These are phyloP conservation scores for Epinotia brunnichana DNA, from an alignment of 2,888 invertebrate genomes.

Conservation along the genomic window DNA sequence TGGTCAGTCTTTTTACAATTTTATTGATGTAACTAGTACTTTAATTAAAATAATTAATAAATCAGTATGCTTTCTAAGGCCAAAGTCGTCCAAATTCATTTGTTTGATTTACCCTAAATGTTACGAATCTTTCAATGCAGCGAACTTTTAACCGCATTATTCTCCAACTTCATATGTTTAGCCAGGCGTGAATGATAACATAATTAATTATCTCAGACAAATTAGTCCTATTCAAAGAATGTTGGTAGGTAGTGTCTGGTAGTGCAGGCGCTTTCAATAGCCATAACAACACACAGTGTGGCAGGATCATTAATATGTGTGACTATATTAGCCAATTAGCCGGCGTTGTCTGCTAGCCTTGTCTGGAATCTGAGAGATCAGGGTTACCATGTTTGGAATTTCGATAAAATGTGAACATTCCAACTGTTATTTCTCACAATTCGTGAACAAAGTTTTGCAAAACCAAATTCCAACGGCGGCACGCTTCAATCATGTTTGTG, in stretches of 20 bases:
- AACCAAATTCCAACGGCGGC: conserved; percentile 23
- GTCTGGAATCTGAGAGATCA: conserved; percentile 29
- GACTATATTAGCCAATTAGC: conserved; percentile 49
- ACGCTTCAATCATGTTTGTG: conserved; percentile 23
- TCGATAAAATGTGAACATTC: conserved; percentile 20
- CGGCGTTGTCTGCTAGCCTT: conserved; percentile 47
- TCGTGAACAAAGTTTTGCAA: conserved; percentile 22
- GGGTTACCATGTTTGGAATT: conserved; percentile 32
- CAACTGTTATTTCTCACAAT: conserved; percentile 8
- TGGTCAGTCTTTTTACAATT: neutral
- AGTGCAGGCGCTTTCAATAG: conserved; percentile 24
- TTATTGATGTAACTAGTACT: no score
- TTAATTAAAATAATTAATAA: no score
- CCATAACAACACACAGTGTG: neutral
- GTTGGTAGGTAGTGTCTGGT: conserved; percentile 25
- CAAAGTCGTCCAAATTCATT: neutral
- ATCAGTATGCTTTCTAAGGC: no score
- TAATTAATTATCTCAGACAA: conserved; percentile 34
- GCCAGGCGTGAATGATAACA: conserved; percentile 13
- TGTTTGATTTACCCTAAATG: neutral
- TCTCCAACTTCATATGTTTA: conserved; percentile 21
- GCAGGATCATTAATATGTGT: conserved; percentile 33
- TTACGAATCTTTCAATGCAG: neutral
- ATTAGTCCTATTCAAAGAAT: conserved; percentile 39
- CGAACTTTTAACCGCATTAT: neutral